These are phyloP conservation scores for Butastur rufipennis DNA, from an alignment of 2,113 vertebrate species.

Conservation along the genomic window DNA sequence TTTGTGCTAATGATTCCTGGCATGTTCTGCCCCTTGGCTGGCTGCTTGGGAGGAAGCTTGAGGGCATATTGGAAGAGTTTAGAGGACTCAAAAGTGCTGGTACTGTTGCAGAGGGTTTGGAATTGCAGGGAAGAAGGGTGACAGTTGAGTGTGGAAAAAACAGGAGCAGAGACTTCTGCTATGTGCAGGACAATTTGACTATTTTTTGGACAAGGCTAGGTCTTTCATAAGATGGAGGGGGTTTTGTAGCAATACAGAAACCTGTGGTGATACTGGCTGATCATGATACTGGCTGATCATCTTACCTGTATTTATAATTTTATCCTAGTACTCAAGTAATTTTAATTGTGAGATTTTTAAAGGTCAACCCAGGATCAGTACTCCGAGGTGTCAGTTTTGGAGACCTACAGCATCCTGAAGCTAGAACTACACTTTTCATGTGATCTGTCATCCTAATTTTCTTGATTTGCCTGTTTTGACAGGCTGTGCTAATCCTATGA, in stretches of 20 bases:
- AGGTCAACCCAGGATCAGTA: neutral
- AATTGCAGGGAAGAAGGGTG: neutral
- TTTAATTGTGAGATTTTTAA: neutral
- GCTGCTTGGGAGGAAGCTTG: neutral
- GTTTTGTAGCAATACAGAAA: neutral
- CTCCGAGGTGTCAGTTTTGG: neutral
- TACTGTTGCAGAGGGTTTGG: neutral
- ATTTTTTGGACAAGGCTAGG: neutral
- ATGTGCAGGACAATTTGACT: fast-evolving
- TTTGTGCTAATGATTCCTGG: neutral
- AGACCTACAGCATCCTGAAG: neutral
- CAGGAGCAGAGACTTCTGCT: neutral
- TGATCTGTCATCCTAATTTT: neutral
- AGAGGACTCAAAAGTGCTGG: fast-evolving
- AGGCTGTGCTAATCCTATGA: neutral
- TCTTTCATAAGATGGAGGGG: fast-evolving
- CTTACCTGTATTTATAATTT: neutral
- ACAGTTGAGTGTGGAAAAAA: fast-evolving
- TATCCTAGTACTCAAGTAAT: too few relatives aligned
- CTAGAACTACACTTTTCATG: fast-evolving
- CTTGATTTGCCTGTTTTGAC: neutral
- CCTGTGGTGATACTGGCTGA: neutral
- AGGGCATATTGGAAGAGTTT: neutral
- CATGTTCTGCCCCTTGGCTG: neutral
- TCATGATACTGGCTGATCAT: too few relatives aligned